Percentiles rank a stretch among this genome's conserved stretches.
These are phyloP conservation scores for Cavia aperea DNA, from an alignment of 2,113 vertebrate species.

Conservation along the genomic window DNA sequence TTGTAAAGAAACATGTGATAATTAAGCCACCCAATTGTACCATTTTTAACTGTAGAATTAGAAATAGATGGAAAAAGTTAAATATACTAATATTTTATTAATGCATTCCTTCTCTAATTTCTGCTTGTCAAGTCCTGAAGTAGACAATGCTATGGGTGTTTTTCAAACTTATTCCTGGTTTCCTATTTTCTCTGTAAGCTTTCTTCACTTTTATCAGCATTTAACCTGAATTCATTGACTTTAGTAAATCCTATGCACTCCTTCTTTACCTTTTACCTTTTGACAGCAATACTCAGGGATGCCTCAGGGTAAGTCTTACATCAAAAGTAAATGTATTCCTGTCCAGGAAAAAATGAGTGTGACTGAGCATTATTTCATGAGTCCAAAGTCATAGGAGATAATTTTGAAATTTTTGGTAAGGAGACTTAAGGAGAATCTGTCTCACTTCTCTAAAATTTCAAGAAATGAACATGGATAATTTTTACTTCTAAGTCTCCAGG, in stretches of 20 bases:
- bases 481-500: constrained; percentile 38
- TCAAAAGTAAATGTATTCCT: constrained; percentile 22
- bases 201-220: not conserved
- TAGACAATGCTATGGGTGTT: not conserved
- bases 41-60: not conserved
- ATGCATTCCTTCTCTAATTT: not conserved
- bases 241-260: not conserved
- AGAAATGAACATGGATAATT: constrained; percentile 55
- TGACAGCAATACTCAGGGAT: not conserved
- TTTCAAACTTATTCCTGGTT: not conserved
- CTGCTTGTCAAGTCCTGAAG: not conserved
- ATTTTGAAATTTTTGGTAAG: constrained; percentile 36
- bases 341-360: constrained; percentile 4
- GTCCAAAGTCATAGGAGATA: not conserved
- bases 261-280: not conserved
- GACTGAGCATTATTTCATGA: constrained; percentile 10
- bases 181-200: not conserved
- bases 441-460: constrained; percentile 28
- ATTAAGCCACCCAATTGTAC: not conserved
- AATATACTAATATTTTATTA: not conserved
- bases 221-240: constrained; percentile 12
- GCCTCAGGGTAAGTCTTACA: not conserved
- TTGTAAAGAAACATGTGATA: not conserved
- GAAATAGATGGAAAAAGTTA: not conserved
- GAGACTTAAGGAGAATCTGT: constrained; percentile 40